Percentiles rank a stretch among this genome's conserved stretches.
phyloP scores from a whole-genome alignment of 2,888 invertebrate genomes.

The Drosophila rubida region DNA sequence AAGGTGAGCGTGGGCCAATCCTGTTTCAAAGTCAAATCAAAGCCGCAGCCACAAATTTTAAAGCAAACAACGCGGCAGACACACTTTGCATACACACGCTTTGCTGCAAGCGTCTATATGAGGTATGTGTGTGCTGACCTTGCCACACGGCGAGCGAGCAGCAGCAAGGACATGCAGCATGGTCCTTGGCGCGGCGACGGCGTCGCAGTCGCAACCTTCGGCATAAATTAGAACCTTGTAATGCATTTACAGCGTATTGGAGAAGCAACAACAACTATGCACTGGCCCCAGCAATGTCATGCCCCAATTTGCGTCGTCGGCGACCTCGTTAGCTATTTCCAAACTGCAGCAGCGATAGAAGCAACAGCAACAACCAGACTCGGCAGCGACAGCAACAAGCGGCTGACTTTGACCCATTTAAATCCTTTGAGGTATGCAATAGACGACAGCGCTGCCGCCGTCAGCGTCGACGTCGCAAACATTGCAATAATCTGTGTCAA shows the following conservation, averaged over 20 bases:
- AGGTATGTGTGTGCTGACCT: slow-evolving; percentile 40
- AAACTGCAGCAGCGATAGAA: slow-evolving; percentile 62
- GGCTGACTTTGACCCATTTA: slow-evolving; percentile 83
- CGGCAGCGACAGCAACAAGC: slow-evolving; percentile 44
- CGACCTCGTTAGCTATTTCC: slow-evolving; percentile 69
- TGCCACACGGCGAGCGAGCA: slow-evolving; percentile 23
- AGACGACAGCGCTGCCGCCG: slow-evolving; percentile 47
- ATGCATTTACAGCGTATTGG: slow-evolving; percentile 52
- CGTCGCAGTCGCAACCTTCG: slow-evolving; percentile 48
- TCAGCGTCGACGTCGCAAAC: slow-evolving; percentile 44
- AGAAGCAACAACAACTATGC: slow-evolving; percentile 40
- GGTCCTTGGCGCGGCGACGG: slow-evolving; percentile 36
- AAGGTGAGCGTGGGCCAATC: slow-evolving; percentile 11
- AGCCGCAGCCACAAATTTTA: slow-evolving; percentile 15
- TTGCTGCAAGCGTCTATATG: background rate
- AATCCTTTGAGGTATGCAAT: slow-evolving; percentile 69
- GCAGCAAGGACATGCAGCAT: slow-evolving; percentile 43
- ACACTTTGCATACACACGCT: slow-evolving; percentile 43
- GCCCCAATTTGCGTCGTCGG: slow-evolving; percentile 71
- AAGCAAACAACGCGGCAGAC: slow-evolving; percentile 48
- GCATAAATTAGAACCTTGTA: slow-evolving; percentile 65
- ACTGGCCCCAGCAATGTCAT: slow-evolving; percentile 63
- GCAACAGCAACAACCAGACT: slow-evolving; percentile 24
- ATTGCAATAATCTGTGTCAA: slow-evolving; percentile 77
- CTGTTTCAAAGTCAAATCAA: slow-evolving; percentile 39